Evolutionary conservation across 2,113 vertebrate genomes (phyloP).

Genomic region (Cyphomyrus plagiostoma): DNA sequence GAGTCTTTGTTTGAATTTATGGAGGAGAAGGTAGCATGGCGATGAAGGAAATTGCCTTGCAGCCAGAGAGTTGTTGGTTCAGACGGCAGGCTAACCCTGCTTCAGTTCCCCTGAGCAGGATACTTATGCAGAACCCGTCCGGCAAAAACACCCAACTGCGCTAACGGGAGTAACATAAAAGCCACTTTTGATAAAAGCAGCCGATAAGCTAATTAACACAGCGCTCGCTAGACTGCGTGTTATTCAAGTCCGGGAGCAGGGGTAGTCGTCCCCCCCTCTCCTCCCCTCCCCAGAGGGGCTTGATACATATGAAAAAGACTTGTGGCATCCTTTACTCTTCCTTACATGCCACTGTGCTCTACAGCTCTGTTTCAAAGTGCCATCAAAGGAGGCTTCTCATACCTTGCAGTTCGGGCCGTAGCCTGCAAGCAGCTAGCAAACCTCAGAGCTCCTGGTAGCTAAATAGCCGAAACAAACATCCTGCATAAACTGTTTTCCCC

Average conservation of each 20-base stretch:
- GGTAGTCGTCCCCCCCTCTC: neutral
- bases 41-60: neutral
- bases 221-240: neutral
- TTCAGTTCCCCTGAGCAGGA: neutral
- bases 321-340: neutral
- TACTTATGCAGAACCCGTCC: neutral
- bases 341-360: neutral
- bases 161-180: neutral
- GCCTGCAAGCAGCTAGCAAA: neutral
- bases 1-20: neutral
- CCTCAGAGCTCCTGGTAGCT: neutral
- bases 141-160: neutral
- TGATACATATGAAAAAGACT: neutral
- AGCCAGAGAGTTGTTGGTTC: neutral
- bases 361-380: neutral
- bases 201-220: neutral
- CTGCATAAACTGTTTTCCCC: neutral
- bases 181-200: neutral
- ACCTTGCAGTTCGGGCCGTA: neutral
- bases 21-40: neutral
- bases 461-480: neutral
- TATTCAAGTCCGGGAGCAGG: neutral
- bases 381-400: neutral
- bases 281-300: neutral
- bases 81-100: neutral